phyloP scores from a whole-genome alignment of 1,140 invertebrate genomes.

The Nasonia vitripennis region DNA sequence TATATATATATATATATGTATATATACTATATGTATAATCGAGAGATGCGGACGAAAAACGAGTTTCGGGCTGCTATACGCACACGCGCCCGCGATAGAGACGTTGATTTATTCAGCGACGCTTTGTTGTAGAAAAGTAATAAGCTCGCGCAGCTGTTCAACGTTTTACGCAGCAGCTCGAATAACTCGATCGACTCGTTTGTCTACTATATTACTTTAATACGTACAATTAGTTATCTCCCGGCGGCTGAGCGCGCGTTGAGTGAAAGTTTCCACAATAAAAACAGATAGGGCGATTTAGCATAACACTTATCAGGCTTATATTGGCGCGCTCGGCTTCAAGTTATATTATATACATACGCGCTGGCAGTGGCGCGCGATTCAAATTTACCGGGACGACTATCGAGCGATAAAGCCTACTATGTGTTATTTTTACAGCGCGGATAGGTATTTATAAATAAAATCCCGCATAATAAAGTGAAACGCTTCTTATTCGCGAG shows the following conservation, averaged over 20 bases:
- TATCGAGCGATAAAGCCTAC: not conserved
- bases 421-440: not conserved
- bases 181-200: constrained; percentile 38
- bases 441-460: not conserved
- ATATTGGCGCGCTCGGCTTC: not conserved
- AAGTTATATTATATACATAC: not conserved
- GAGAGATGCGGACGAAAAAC: too few species aligned
- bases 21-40: too few species aligned
- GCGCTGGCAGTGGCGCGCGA: not conserved
- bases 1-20: too few species aligned
- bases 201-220: constrained; percentile 40
- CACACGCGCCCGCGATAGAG: too few species aligned
- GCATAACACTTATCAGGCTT: not conserved
- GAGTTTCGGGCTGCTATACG: too few species aligned
- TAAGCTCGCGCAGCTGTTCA: too few species aligned
- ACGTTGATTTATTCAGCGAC: too few species aligned
- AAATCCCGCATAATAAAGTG: not conserved
- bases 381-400: not conserved
- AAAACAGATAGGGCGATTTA: not conserved
- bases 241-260: not conserved
- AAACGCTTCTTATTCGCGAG: not conserved
- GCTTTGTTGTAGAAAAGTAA: too few species aligned
- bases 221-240: constrained; percentile 28
- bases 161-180: not conserved
- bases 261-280: constrained; percentile 34